These are phyloP conservation scores for Diadromus collaris DNA, from an alignment of 2,888 invertebrate genomes.

Conservation along the genomic window DNA sequence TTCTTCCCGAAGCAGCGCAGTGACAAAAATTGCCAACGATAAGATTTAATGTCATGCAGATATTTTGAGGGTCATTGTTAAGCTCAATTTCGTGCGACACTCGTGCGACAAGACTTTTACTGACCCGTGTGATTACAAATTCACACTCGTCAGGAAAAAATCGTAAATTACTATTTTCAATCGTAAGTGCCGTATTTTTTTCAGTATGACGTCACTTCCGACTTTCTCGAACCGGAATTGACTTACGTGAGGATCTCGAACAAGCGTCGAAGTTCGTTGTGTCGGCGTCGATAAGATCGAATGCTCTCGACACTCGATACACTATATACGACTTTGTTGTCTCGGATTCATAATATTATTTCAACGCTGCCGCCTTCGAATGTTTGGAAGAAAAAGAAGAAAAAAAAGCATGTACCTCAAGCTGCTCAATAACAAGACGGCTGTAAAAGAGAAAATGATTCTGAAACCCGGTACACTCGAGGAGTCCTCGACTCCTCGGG, in stretches of 20 bases:
- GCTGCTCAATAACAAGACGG: not conserved
- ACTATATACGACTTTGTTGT: not conserved
- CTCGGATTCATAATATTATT: slow-evolving; percentile 18
- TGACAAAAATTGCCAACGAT: too few relatives aligned
- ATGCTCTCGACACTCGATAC: not conserved
- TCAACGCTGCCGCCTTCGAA: not conserved
- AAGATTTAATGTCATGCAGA: too few relatives aligned
- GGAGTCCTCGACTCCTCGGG: not conserved
- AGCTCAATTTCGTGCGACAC: too few relatives aligned
- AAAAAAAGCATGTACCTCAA: not conserved
- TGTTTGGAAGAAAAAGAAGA: not conserved
- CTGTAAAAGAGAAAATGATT: slow-evolving; percentile 6
- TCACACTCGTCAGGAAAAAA: too few relatives aligned
- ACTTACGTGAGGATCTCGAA: not conserved
- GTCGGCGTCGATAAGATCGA: not conserved
- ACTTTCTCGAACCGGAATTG: not conserved
- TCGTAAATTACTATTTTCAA: not conserved
- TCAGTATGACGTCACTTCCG: not conserved
- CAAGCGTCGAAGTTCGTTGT: not conserved
- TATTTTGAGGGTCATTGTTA: too few relatives aligned
- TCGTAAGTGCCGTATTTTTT: not conserved
- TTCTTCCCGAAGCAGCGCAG: too few relatives aligned
- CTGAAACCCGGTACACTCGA: not conserved
- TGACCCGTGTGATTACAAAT: too few relatives aligned
- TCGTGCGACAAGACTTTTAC: too few relatives aligned